Base-by-base conservation (phyloP, 2,888 invertebrate species). In the Heteromyza rotundicornis region DNA sequence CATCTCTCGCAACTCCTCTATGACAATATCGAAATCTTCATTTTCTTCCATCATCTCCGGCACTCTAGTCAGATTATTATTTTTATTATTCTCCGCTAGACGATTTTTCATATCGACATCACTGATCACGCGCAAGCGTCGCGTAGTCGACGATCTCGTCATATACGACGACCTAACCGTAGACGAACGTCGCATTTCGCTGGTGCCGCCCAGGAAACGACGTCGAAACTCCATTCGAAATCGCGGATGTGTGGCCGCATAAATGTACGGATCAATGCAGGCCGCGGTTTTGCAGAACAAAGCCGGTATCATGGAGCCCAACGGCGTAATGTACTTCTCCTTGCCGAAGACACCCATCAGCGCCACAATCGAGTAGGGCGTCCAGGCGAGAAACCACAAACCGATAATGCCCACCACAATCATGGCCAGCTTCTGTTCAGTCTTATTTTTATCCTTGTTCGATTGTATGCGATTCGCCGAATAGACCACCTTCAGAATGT, bases 221-320 rank as follows among this genome's bases (percentile, higher is more conserved):
- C 80, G 70, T 1, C 73, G 70, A 2, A 83, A 72, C 68, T 91
- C 91, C 65, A 85, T 85, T 57, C 89, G 87, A 81, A 91, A 92
- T 72, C 87, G 88, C 0, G 93, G 92, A 84, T 94, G 93, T 1
- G 90, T 92, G 44, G 92, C 87, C 3, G 92, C 90, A 77, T 92
- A 92, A 64, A 92, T 86, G 74, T 91, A 92, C 0, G 94, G 93
- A 82, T 94, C 92, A 63, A 92, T 86, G 76, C 92, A 92, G 40
- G 92, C 91, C 0, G 92, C 91, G 0, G 89, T 88, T 81, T 94
- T 94, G 78, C 92, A 92, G 79, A 92, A 91, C 64, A 92, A 81
- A 1, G 92, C 92, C 0, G 92, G 92, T 36, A 92, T 84, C 90
- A 92, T 91, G 0, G 92, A 91, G 2, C 86, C 82, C 32, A 89